A percentile compares a stretch with the other conserved stretches of the same genome.
These are phyloP conservation scores for Brevimyrus niger DNA, from an alignment of 2,113 vertebrate species.

Conservation along the genomic window DNA sequence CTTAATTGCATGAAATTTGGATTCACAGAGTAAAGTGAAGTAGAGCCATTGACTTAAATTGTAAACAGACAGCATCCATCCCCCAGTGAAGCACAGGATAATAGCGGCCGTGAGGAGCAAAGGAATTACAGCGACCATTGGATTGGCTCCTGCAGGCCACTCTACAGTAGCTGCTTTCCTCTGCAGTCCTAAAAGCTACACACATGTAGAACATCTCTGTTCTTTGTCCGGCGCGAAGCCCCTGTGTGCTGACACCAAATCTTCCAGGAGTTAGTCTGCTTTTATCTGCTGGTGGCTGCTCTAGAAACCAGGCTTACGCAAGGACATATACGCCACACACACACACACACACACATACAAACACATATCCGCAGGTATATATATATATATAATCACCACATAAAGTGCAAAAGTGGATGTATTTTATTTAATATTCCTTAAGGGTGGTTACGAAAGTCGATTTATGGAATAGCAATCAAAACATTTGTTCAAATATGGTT, in stretches of 20 bases:
- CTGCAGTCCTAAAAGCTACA: background rate
- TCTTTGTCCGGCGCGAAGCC: background rate
- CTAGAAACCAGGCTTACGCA: background rate
- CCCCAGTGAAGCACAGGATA: background rate
- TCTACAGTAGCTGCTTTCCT: background rate
- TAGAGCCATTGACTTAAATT: background rate
- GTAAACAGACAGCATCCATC: background rate
- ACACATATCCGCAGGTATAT: no score
- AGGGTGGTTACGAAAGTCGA: background rate
- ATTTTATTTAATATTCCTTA: background rate
- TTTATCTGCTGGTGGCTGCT: background rate
- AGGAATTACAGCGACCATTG: background rate
- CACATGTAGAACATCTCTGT: background rate
- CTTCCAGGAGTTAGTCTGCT: background rate
- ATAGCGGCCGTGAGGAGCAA: background rate
- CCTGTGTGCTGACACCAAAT: background rate
- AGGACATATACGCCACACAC: background rate
- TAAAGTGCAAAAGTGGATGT: background rate
- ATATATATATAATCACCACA: no score
- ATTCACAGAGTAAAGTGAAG: background rate
- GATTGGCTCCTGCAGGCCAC: background rate
- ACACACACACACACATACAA: no score
- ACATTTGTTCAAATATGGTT: background rate
- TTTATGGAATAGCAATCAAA: background rate
- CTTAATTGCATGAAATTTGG: background rate